Percentiles rank a stretch among this genome's conserved stretches.
These are phyloP conservation scores for Apogon hyalosoma DNA, from an alignment of 2,797 vertebrate species.

Conservation along the genomic window DNA sequence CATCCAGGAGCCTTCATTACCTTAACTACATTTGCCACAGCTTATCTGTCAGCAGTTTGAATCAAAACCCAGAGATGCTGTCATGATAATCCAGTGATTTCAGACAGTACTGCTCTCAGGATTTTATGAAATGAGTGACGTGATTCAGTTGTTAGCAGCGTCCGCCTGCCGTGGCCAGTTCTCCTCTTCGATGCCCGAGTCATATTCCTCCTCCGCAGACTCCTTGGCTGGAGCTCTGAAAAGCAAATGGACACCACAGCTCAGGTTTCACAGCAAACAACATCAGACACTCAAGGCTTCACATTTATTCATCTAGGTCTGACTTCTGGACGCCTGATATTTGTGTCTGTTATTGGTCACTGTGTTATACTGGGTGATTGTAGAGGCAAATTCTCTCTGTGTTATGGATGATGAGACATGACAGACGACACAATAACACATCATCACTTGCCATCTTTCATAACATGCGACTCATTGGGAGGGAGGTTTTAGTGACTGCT, in stretches of 20 bases:
- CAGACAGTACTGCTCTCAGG: constrained; percentile 45
- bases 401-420: neutral
- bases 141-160: constrained; percentile 92
- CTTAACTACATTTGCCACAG: constrained; percentile 42
- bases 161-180: constrained; percentile 96
- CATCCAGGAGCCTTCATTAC: constrained; percentile 39
- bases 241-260: constrained; percentile 44
- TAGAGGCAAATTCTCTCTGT: no score
- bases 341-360: no score
- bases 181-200: constrained; percentile 95
- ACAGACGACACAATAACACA: no score
- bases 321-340: constrained; percentile 1
- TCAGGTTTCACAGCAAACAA: constrained; percentile 42
- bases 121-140: constrained; percentile 38
- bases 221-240: constrained; percentile 91
- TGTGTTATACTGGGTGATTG: no score
- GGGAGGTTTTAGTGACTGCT: no score
- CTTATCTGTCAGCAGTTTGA: constrained; percentile 46
- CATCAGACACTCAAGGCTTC: neutral
- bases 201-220: constrained; percentile 91
- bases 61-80: constrained; percentile 55
- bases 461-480: no score
- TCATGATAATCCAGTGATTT: constrained; percentile 61
- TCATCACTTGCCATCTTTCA: no score
- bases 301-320: constrained; percentile 4